A percentile compares a stretch with the other conserved stretches of the same genome.
Conservation (phyloP, 2,888 invertebrate species). For the Caenorhabditis parvicauda region DNA sequence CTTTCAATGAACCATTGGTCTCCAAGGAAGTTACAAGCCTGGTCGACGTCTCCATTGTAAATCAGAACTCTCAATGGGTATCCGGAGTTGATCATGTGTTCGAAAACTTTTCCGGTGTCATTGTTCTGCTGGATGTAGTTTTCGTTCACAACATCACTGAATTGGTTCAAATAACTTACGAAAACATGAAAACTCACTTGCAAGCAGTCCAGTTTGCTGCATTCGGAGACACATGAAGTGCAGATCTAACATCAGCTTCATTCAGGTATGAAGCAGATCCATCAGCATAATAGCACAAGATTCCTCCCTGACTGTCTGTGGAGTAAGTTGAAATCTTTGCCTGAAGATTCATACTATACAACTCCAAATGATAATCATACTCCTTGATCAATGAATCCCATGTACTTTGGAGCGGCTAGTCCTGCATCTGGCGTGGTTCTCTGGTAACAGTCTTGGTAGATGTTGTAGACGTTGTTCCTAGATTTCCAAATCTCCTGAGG, state of each 20-base stretch:
- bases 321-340: constrained; percentile 25
- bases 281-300: constrained; percentile 39
- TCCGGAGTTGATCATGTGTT: constrained; percentile 36
- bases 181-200: constrained; percentile 23
- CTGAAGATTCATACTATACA: constrained; percentile 8
- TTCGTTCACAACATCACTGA: constrained; percentile 44
- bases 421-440: no score
- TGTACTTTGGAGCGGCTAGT: constrained; percentile 10
- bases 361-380: constrained; percentile 3
- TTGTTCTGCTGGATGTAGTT: constrained; percentile 50
- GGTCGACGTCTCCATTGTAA: constrained; percentile 55
- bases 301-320: constrained; percentile 41
- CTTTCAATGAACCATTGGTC: constrained; percentile 56
- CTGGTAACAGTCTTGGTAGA: constrained; percentile 52
- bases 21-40: constrained; percentile 51
- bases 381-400: constrained; percentile 36
- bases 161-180: neutral
- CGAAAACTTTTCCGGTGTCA: constrained; percentile 50
- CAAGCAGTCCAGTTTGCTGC: constrained; percentile 31
- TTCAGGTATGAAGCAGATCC: constrained; percentile 33
- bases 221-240: constrained; percentile 27
- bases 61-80: constrained; percentile 46
- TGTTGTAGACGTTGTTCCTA: constrained; percentile 50
- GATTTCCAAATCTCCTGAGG: neutral
- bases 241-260: constrained; percentile 25